Base-by-base conservation (phyloP, 2,113 vertebrate species). In the Eublepharis macularius region DNA sequence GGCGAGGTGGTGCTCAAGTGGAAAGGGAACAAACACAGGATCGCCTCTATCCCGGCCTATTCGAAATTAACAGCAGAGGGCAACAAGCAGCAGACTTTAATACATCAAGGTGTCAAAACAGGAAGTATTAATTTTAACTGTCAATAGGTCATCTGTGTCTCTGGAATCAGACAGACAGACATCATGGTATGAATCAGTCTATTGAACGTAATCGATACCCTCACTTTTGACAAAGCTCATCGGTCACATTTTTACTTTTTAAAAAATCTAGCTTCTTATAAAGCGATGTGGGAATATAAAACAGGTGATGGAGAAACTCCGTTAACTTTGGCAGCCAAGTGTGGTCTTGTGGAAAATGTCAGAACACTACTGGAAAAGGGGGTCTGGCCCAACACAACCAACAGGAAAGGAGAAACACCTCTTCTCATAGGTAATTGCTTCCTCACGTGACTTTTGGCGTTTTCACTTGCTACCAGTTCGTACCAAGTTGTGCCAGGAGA, bases 381-480 rank as follows among this genome's bases (percentile, higher is more conserved):
- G 34, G 95, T 97, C 26, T 97, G 96, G 88, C 96, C 97, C 16
- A 97, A 97, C 88, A 97, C 94, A 87, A 97, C 95, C 87, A 98
- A 98, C 91, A 91, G 94, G 89, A 97, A 91, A 92, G 97, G 97
- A 79, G 97, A 98, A 93, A 96, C 96, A 1, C 96, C 97, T 7
- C 96, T 99, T 88, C 93, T 98, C 16, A 92, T 97, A 1, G 97
- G 96, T 98, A 97, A 96, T 85, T 36, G 54, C 10, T 6, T 87
- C 16, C 1, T 12, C 17, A 79, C 4, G 3, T 54, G 0, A 0
- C 24, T 86, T 83, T 34, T 12, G 4, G 6, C 76, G 0, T 1
- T 0, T 57, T 81, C 3, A 69, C 0, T 34, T 73, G 43, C 16
- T 83, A 17, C 51, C 12, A 34, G 10, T 76, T 76, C 26, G 16